Conservation (phyloP, 2,888 invertebrate species). For the Hecatera dysodea region DNA sequence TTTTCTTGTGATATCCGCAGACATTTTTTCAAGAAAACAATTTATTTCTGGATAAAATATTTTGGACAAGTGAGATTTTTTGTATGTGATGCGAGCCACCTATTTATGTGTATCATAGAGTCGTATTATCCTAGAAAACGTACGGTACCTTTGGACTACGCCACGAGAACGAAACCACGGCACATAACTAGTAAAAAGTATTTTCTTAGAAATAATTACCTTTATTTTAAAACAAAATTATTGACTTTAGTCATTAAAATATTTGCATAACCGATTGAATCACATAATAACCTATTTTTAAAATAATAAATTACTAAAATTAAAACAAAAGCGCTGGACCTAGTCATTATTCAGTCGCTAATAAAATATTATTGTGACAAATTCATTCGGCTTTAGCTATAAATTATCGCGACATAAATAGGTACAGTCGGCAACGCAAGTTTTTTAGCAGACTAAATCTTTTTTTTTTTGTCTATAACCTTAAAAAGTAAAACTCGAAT, state of each 20-base stretch:
- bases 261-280: slow-evolving; percentile 7
- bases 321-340: slow-evolving; percentile 14
- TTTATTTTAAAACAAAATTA: slow-evolving; percentile 1
- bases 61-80: too few relatives aligned
- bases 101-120: too few relatives aligned
- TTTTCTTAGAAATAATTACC: neutral
- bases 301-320: slow-evolving; percentile 22
- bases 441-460: neutral
- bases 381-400: slow-evolving; percentile 45
- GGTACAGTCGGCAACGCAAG: slow-evolving; percentile 32
- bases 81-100: too few relatives aligned
- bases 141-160: too few relatives aligned
- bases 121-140: too few relatives aligned
- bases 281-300: slow-evolving; percentile 9
- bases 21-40: neutral
- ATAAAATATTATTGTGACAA: slow-evolving; percentile 47
- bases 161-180: too few relatives aligned
- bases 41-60: too few relatives aligned
- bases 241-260: slow-evolving; percentile 1
- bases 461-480: neutral
- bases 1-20: neutral
- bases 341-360: slow-evolving; percentile 38
- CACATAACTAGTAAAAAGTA: neutral
- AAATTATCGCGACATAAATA: slow-evolving; percentile 44
- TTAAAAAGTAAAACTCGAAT: neutral